Percentiles rank a stretch among this genome's conserved stretches.
phyloP scores from a whole-genome alignment of 2,797 vertebrate species.

The Sebastes nivosus region DNA sequence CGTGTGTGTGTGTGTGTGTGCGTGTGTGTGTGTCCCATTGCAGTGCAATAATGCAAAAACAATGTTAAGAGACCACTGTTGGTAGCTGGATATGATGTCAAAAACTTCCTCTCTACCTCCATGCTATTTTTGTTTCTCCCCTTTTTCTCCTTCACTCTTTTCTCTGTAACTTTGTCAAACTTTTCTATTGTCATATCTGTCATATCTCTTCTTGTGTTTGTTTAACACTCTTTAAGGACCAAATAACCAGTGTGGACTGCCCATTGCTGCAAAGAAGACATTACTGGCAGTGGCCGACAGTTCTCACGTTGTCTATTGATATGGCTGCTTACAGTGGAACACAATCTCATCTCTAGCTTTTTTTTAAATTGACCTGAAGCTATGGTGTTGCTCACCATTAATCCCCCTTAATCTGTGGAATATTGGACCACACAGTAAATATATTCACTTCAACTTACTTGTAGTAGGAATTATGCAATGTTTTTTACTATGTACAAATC shows the following conservation, averaged over 20 bases:
- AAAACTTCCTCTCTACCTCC: constrained; percentile 52
- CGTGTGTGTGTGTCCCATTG: constrained; percentile 24
- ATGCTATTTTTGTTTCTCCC: not conserved
- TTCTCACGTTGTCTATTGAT: not conserved
- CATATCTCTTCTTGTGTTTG: not conserved
- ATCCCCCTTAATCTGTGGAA: not conserved
- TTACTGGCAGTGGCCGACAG: not conserved
- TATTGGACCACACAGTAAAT: not conserved
- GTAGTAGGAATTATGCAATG: not conserved
- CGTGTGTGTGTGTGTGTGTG: constrained; percentile 28
- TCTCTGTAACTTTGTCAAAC: not conserved
- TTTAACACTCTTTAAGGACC: constrained; percentile 54
- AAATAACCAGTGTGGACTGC: constrained; percentile 48
- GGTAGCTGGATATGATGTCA: constrained; percentile 61
- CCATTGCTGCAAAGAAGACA: not conserved
- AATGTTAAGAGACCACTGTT: constrained; percentile 37
- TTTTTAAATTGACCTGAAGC: constrained; percentile 1
- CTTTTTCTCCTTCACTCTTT: not conserved
- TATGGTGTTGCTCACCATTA: not conserved
- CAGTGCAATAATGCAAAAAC: constrained; percentile 57
- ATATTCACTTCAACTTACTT: not conserved
- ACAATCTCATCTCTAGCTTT: not conserved
- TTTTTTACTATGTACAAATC: not conserved
- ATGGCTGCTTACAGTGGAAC: constrained; percentile 11
- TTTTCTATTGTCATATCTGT: not conserved